Evolutionary conservation across 2,888 invertebrate species (phyloP).

Genomic region (Emesis russula): DNA sequence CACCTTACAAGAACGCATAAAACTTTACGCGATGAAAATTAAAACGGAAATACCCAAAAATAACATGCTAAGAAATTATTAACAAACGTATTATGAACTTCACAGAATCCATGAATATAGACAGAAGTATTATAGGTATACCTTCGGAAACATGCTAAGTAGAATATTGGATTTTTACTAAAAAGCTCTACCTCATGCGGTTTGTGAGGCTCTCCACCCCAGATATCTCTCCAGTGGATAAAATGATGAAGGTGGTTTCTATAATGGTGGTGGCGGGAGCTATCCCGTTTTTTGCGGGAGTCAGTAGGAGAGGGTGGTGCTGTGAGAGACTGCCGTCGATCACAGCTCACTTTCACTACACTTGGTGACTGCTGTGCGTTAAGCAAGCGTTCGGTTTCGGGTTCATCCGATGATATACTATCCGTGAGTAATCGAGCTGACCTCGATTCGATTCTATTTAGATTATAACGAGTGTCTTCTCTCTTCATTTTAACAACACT

Average conservation of each 20-base stretch:
- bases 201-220: conserved; percentile 94
- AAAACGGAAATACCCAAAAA: background rate
- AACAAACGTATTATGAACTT: too few species aligned
- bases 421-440: conserved; percentile 92
- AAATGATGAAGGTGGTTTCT: conserved; percentile 94
- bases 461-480: conserved; percentile 91
- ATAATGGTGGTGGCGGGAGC: conserved; percentile 92
- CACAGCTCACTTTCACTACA: conserved; percentile 91
- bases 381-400: conserved; percentile 93
- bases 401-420: conserved; percentile 94
- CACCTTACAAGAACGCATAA: background rate
- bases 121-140: background rate
- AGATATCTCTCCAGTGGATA: conserved; percentile 95
- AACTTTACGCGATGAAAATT: background rate
- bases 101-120: too few species aligned
- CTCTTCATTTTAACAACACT: conserved; percentile 92
- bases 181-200: conserved; percentile 93
- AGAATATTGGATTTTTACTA: background rate
- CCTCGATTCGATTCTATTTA: conserved; percentile 91
- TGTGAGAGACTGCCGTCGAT: conserved; percentile 93
- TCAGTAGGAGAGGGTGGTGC: conserved; percentile 95
- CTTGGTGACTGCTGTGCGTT: conserved; percentile 91
- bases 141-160: background rate
- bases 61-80: background rate
- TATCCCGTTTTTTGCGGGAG: conserved; percentile 93